Evolutionary conservation across 2,888 invertebrate species (phyloP).

Genomic region (Drosophila quinaria): DNA sequence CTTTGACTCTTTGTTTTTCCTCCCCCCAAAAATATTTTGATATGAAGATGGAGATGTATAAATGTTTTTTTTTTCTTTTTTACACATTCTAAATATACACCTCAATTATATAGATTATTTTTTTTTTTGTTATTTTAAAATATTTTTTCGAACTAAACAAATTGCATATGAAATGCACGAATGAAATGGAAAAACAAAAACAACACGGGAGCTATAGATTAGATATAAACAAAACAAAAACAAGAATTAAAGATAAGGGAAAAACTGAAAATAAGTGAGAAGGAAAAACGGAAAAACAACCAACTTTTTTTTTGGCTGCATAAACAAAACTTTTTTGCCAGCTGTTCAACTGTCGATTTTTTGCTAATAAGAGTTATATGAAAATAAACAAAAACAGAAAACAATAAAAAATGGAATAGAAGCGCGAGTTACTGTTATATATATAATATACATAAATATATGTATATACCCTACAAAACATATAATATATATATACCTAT

Average conservation of each 20-base stretch:
- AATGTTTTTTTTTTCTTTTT: background rate
- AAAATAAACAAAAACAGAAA: background rate
- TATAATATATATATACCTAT: conserved; percentile 2
- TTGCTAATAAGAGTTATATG: conserved; percentile 76
- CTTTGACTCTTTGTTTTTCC: conserved; percentile 8
- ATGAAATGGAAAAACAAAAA: conserved; percentile 21
- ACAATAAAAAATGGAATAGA: conserved; percentile 3
- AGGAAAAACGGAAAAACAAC: conserved; percentile 3
- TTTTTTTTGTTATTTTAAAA: conserved; percentile 2
- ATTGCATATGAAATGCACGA: conserved; percentile 68
- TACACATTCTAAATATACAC: background rate
- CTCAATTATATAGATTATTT: background rate
- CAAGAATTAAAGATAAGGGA: conserved; percentile 4
- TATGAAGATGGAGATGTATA: background rate
- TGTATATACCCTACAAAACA: conserved; percentile 4
- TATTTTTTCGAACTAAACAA: background rate
- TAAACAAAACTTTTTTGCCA: conserved; percentile 41
- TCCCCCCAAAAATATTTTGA: background rate
- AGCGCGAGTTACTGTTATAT: conserved; percentile 20
- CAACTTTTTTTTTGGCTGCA: conserved; percentile 47
- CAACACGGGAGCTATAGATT: conserved; percentile 21
- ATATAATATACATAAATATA: background rate
- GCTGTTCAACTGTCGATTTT: conserved; percentile 85
- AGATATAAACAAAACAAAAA: conserved; percentile 20
- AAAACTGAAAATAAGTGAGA: conserved; percentile 12